Evolutionary conservation across 1,140 invertebrate genomes (phyloP).

Genomic region (Dryas iulia): DNA sequence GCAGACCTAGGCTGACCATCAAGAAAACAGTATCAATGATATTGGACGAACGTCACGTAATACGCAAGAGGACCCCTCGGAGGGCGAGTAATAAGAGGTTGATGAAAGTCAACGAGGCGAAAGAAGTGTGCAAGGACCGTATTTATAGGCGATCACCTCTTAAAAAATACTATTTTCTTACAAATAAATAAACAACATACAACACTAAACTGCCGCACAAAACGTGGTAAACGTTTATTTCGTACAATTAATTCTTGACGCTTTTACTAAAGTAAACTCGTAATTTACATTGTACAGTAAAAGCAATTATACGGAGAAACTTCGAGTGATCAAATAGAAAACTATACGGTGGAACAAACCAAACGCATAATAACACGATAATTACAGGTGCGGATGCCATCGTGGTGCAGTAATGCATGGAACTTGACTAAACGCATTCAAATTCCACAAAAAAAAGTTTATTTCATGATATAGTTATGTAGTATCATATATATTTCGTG

Average conservation of each 20-base stretch:
- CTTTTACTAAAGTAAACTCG: constrained; percentile 1
- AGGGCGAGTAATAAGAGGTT: no score
- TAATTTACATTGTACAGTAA: neutral
- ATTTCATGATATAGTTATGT: no score
- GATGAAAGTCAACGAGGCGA: no score
- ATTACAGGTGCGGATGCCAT: neutral
- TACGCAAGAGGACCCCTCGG: no score
- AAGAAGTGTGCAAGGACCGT: no score
- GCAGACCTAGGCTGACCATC: no score
- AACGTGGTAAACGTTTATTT: neutral
- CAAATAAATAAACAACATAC: neutral
- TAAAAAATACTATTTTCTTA: neutral
- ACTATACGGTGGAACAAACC: neutral
- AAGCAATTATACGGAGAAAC: neutral
- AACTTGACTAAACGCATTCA: no score
- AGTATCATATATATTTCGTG: no score
- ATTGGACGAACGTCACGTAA: no score
- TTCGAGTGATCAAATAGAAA: constrained; percentile 3
- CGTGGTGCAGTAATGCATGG: neutral
- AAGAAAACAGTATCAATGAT: no score
- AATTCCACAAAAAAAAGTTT: no score
- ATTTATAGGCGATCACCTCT: no score
- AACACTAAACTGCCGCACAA: neutral
- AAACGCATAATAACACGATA: neutral
- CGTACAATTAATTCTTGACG: neutral